Evolutionary conservation across 1,140 invertebrate genomes (phyloP).

Genomic region (Drosophila tani): DNA sequence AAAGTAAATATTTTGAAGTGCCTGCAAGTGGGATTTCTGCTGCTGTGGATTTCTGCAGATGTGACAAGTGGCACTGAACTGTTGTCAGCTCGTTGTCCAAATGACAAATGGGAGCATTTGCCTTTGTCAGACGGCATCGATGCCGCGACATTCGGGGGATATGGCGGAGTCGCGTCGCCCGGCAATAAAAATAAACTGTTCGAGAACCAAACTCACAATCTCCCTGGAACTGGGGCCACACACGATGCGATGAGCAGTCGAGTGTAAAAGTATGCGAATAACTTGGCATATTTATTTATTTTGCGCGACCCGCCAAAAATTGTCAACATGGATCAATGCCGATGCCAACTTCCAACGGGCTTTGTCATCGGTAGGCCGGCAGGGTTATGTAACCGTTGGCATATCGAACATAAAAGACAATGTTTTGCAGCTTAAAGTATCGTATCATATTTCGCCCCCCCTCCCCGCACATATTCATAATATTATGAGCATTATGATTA

Average conservation of each 20-base stretch:
- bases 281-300: slow-evolving; percentile 68
- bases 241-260: slow-evolving; percentile 34
- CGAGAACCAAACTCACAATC: slow-evolving; percentile 30
- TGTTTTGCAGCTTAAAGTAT: slow-evolving; percentile 72
- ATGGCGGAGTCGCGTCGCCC: slow-evolving; percentile 55
- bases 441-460: slow-evolving; percentile 63
- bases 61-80: slow-evolving; percentile 51
- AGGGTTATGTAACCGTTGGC: slow-evolving; percentile 45
- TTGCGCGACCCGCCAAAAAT: slow-evolving; percentile 57
- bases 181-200: slow-evolving; percentile 73
- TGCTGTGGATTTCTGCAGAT: slow-evolving; percentile 19
- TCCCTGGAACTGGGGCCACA: slow-evolving; percentile 46
- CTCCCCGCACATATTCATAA: slow-evolving; percentile 63
- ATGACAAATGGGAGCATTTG: slow-evolving; percentile 79
- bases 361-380: slow-evolving; percentile 26
- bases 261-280: slow-evolving; percentile 51
- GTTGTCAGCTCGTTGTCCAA: slow-evolving; percentile 72
- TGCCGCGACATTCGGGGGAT: slow-evolving; percentile 1
- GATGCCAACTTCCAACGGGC: slow-evolving; percentile 26
- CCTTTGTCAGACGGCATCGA: slow-evolving; percentile 66
- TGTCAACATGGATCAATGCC: slow-evolving; percentile 74
- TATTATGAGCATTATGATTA: slow-evolving; percentile 30
- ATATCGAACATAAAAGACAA: slow-evolving; percentile 59
- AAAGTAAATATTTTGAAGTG: slow-evolving; percentile 32
- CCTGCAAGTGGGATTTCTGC: slow-evolving; percentile 28